These are phyloP conservation scores for Ophion ventricosus DNA, from an alignment of 2,888 invertebrate species.

Conservation along the genomic window DNA sequence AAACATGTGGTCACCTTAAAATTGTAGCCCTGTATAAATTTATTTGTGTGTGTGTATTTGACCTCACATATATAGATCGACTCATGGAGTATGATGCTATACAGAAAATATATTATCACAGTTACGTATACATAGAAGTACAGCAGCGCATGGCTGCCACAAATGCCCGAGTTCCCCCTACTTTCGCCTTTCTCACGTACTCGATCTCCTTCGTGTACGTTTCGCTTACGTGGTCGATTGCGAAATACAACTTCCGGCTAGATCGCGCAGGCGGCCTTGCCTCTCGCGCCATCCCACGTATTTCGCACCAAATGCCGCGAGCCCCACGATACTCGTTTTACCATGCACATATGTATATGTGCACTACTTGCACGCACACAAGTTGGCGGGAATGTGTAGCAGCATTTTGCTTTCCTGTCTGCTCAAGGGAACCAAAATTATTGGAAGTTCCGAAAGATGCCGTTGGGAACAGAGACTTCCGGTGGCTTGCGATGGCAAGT, in stretches of 20 bases:
- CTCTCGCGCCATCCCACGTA: conserved; percentile 38
- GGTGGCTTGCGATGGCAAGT: not conserved
- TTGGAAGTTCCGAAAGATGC: not conserved
- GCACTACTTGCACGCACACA: not conserved
- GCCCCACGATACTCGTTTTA: not conserved
- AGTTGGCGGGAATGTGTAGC: not conserved
- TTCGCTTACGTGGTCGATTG: conserved; percentile 76
- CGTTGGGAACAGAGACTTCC: not conserved
- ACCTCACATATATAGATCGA: not conserved
- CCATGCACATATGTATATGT: not conserved
- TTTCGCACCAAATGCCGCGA: conserved; percentile 28
- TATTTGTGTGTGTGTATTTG: not conserved
- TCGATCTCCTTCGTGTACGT: conserved; percentile 52
- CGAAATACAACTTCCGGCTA: conserved; percentile 74
- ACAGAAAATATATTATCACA: conserved; percentile 24
- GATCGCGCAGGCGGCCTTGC: conserved; percentile 57
- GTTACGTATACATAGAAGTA: conserved; percentile 23
- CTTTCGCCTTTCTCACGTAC: conserved; percentile 5
- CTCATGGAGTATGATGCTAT: conserved; percentile 12
- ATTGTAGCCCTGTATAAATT: conserved; percentile 2
- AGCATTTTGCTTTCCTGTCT: not conserved
- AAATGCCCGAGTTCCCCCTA: conserved; percentile 21
- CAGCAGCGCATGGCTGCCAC: conserved; percentile 41
- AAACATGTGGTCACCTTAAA: not conserved
- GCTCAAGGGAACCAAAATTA: not conserved